Base-by-base conservation (phyloP, 2,113 vertebrate genomes). In the Todiramphus chloris region DNA sequence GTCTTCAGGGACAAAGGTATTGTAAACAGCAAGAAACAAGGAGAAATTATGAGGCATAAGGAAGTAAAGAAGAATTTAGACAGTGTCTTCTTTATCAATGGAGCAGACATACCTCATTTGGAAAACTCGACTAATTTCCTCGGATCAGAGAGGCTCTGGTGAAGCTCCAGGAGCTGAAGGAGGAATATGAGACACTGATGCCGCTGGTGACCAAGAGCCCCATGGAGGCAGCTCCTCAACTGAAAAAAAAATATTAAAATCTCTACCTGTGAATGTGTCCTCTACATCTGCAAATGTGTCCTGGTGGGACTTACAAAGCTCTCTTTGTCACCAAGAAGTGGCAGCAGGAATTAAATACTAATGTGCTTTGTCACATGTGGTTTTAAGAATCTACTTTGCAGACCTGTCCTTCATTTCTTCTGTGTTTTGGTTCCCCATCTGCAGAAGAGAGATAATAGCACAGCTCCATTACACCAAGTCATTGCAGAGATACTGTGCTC, bases 401-500 rank as follows among this genome's bases (percentile, higher is more conserved):
- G 62, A 27, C 46, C 41, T 70, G 75, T 37, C 59, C 59, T 33
- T 84, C 46, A 78, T 76, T 75, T 62, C 55, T 37, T 8, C 56
- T 74, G n/a, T 83, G 63, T 87, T 95, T 90, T 79, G 33, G 58
- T 87, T 92, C 77, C 51, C 77, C 89, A 51, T 87, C 74, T 92
- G 91, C 72, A 70, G 58, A 28, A 20, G 5, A 56, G 51, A 83
- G 88, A 86, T 50, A 94, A 58, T 74, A 76, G 41, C 63, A 27
- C 5, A 28, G 56, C 89, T 90, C 72, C 73, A 70, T 67, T 89
- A 68, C 95, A 83, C 11, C 1, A 50, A 48, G 63, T 46, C 60
- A 24, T 7, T 59, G 91, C 0, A 2, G 53, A 50, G n/a, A 87
- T 67, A 81, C 67, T 50, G 1, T 78, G 86, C 72, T 80, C 59